Conservation (phyloP, 1,140 invertebrate species). For the Macrotrachela quadricornifera region DNA sequence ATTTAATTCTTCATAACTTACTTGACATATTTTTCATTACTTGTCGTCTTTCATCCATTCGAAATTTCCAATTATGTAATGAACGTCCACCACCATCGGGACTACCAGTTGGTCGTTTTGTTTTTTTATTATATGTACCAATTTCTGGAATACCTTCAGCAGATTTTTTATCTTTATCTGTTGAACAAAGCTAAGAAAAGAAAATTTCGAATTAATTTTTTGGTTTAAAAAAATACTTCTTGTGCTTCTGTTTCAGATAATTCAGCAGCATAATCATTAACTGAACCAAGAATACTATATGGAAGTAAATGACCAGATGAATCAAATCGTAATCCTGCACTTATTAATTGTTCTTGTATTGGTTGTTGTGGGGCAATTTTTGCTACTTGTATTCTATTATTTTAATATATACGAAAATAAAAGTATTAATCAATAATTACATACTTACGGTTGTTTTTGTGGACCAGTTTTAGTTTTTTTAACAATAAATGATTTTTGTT, state of each 20-base stretch:
- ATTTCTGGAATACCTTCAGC: no score
- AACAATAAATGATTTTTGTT: neutral
- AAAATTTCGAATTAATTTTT: slow-evolving; percentile 8
- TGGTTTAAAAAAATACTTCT: slow-evolving; percentile 11
- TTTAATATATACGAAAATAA: neutral
- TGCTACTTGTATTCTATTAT: slow-evolving; percentile 3
- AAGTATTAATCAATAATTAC: neutral
- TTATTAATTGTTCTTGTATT: neutral
- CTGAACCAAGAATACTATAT: slow-evolving; percentile 24
- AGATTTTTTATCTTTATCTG: no score
- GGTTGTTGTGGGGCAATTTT: slow-evolving; percentile 5
- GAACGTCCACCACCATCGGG: slow-evolving; percentile 8
- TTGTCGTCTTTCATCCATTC: slow-evolving; percentile 23
- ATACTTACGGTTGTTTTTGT: neutral
- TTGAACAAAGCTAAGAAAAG: slow-evolving; percentile 9
- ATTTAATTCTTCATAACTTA: slow-evolving; percentile 10
- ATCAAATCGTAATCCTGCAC: slow-evolving; percentile 20
- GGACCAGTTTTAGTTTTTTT: neutral
- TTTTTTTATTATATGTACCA: neutral
- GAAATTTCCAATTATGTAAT: slow-evolving; percentile 24
- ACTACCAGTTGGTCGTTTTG: neutral
- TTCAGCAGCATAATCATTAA: slow-evolving; percentile 21
- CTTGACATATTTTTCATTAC: slow-evolving; percentile 28
- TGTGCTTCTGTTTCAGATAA: slow-evolving; percentile 17
- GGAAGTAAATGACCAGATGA: slow-evolving; percentile 17